Base-by-base conservation (phyloP, 2,888 invertebrate species). In the Therioaphis trifolii region DNA sequence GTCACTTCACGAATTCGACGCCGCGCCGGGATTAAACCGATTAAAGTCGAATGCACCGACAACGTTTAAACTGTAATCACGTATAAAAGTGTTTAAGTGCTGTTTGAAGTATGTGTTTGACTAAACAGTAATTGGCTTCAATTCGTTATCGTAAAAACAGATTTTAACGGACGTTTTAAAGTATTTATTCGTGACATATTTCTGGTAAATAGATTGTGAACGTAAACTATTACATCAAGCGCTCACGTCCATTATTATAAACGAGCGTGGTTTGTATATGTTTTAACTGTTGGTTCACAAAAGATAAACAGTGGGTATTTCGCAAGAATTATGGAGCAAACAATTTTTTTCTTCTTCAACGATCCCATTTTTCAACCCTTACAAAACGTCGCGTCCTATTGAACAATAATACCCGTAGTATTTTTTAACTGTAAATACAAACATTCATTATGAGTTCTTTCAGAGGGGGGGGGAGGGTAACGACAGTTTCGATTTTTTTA, bases 341-440 rank as follows among this genome's bases (percentile, higher is more conserved):
- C 52, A 40, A 35, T 35, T 27, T 68, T 29, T 74, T 66, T 35
- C 52, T 68, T 27, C 15, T 66, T 52, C 35, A 68, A 52, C 52
- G 7, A 68, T 35, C 52, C 40, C 52, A 68, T 55, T 68, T 68
- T 55, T 78, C 52, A 78, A 68, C 40, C 14, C 18, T 40, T 55
- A 55, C 68, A 40, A 68, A 78, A 78, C 40, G 68, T 78, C 52
- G 12, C 4, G 52, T 40, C 14, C 52, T 68, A 52, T 78, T 68
- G 66, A 78, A 78, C 52, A 66, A 35, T 35, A n/a, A 77, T 40
- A 40, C 14, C 52, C 5, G 5, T 40, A 35, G 18, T 14, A 52
- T 78, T 78, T n/a, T 68, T 55, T 68, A 55, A 68, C 52, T 66
- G 68, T n/a, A 68, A 40, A 66, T 40, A 78, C 35, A 40, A 15